Evolutionary conservation across 2,113 vertebrate genomes (phyloP).

Genomic region (Dromas ardeola): DNA sequence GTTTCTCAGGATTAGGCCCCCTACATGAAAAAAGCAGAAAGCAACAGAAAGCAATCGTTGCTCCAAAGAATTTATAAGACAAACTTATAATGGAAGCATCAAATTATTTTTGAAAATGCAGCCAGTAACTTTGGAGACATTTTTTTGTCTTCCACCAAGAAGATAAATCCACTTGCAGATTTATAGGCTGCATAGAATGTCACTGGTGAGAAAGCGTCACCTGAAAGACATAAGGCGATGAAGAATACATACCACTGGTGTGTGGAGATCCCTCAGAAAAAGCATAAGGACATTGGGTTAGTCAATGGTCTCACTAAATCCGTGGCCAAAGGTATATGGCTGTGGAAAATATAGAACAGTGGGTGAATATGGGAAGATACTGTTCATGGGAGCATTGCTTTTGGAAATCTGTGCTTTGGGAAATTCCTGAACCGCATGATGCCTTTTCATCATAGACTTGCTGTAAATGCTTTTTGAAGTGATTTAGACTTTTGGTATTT

Average conservation of each 20-base stretch:
- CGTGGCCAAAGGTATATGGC: background rate
- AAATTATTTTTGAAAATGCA: background rate
- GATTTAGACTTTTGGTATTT: background rate
- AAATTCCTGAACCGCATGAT: background rate
- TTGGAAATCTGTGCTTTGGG: background rate
- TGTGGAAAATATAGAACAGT: background rate
- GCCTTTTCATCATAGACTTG: background rate
- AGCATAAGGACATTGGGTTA: background rate
- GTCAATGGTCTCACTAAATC: background rate
- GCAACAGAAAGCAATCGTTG: background rate
- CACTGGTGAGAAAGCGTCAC: background rate
- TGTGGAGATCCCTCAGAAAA: background rate
- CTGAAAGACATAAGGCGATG: background rate
- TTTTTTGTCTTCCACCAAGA: background rate
- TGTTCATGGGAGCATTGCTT: background rate
- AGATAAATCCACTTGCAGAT: background rate
- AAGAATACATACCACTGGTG: background rate
- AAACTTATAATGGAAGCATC: background rate
- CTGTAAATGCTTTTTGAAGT: background rate
- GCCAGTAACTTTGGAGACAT: background rate
- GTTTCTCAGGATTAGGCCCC: background rate
- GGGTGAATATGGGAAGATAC: background rate
- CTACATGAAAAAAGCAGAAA: background rate
- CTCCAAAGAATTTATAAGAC: background rate
- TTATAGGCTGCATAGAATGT: background rate